Percentiles rank a stretch among this genome's conserved stretches.
These are phyloP conservation scores for Channa argus DNA, from an alignment of 2,113 vertebrate species.

Conservation along the genomic window DNA sequence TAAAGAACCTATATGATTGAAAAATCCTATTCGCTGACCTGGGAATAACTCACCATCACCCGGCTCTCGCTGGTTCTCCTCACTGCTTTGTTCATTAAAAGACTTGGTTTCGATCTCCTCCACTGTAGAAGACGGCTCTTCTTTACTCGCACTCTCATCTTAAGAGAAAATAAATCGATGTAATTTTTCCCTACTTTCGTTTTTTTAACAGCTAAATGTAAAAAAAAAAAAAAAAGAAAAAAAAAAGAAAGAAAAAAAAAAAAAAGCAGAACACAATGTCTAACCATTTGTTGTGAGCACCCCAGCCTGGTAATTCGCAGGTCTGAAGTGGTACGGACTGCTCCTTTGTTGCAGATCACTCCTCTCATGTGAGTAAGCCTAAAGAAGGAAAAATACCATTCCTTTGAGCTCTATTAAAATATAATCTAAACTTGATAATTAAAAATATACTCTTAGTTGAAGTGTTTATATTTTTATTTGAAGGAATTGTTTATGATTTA, in stretches of 20 bases:
- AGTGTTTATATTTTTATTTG: slow-evolving; percentile 48
- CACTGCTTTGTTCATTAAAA: slow-evolving; percentile 90
- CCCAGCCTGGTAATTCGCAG: slow-evolving; percentile 83
- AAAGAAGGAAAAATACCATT: slow-evolving; percentile 56
- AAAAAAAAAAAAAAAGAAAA: slow-evolving; percentile 26
- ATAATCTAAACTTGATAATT: slow-evolving; percentile 10
- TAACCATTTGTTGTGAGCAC: slow-evolving; percentile 87
- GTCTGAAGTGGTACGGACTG: slow-evolving; percentile 81
- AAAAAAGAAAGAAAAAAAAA: too few species aligned
- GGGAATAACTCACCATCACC: slow-evolving; percentile 83
- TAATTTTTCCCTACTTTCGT: background rate
- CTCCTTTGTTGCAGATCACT: slow-evolving; percentile 86
- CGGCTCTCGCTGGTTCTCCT: slow-evolving; percentile 86
- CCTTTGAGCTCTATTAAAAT: slow-evolving; percentile 38
- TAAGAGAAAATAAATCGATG: slow-evolving; percentile 67
- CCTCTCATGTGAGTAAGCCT: slow-evolving; percentile 90
- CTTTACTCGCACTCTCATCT: slow-evolving; percentile 90
- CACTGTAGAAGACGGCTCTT: slow-evolving; percentile 92
- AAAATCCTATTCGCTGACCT: background rate
- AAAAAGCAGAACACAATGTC: slow-evolving; percentile 8
- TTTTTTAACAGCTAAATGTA: background rate
- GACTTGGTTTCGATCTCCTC: slow-evolving; percentile 92
- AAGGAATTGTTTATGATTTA: background rate
- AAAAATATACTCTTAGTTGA: slow-evolving; percentile 40
- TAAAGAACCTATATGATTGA: background rate